A percentile compares a stretch with the other conserved stretches of the same genome.
phyloP scores from a whole-genome alignment of 2,113 vertebrate species.

The Engraulis encrasicolus region DNA sequence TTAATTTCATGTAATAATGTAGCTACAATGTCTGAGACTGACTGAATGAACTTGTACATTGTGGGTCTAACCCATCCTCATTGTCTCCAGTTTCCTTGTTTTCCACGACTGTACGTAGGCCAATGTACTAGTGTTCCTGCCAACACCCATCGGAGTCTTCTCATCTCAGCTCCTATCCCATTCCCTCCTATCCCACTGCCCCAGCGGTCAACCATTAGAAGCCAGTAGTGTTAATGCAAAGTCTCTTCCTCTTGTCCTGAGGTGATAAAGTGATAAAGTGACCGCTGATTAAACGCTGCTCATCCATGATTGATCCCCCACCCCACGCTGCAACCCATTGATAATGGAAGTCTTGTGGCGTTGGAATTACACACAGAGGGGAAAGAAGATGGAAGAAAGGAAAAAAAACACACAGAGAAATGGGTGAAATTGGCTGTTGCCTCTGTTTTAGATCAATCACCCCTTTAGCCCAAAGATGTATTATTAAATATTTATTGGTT shows the following conservation, averaged over 20 bases:
- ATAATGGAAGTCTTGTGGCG: constrained; percentile 25
- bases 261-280: constrained; percentile 31
- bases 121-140: too few relatives aligned
- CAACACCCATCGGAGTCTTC: background rate
- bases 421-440: too few relatives aligned
- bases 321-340: constrained; percentile 31
- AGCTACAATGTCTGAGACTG: too few relatives aligned
- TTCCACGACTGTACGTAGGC: background rate
- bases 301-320: constrained; percentile 27
- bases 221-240: background rate
- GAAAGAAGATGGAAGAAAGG: background rate
- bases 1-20: too few relatives aligned
- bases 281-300: constrained; percentile 29
- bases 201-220: background rate
- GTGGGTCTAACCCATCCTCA: too few relatives aligned
- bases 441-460: too few relatives aligned
- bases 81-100: too few relatives aligned
- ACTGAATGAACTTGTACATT: too few relatives aligned
- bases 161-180: background rate
- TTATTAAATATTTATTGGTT: too few relatives aligned
- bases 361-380: constrained; percentile 21
- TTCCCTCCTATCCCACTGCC: background rate
- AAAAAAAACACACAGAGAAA: too few relatives aligned
- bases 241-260: constrained; percentile 24
- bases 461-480: too few relatives aligned